These are phyloP conservation scores for Calephelis nemesis DNA, from an alignment of 1,140 invertebrate species.

Conservation along the genomic window DNA sequence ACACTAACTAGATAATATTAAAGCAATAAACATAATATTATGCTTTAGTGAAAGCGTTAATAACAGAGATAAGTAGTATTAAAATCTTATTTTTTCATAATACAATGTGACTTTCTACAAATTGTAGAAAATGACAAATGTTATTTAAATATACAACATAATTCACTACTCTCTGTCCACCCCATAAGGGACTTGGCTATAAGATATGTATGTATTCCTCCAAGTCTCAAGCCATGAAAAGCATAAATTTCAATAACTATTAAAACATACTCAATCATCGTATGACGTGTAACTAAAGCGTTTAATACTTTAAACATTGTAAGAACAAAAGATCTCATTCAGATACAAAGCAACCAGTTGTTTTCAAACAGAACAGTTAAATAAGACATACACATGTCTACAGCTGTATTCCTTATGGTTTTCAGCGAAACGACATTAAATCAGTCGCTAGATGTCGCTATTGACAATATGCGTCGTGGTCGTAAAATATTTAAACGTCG, in stretches of 20 bases:
- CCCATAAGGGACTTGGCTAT: too few relatives aligned
- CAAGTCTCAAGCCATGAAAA: too few relatives aligned
- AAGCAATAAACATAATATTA: too few relatives aligned
- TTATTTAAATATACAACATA: too few relatives aligned
- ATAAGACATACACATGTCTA: conserved; percentile 33
- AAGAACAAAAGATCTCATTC: neutral
- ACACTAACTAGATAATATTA: too few relatives aligned
- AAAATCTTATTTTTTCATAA: too few relatives aligned
- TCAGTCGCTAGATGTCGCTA: conserved; percentile 50
- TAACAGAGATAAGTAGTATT: too few relatives aligned
- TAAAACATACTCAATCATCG: neutral
- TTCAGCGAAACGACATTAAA: conserved; percentile 48
- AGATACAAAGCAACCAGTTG: conserved; percentile 1
- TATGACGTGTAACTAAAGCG: neutral
- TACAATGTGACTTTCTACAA: too few relatives aligned
- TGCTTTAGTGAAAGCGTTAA: too few relatives aligned
- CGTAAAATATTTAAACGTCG: conserved; percentile 63
- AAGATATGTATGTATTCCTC: too few relatives aligned
- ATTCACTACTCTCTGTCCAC: too few relatives aligned
- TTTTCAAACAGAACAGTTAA: conserved; percentile 28
- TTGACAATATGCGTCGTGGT: conserved; percentile 46
- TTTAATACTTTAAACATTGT: neutral
- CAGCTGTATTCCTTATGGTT: conserved; percentile 34
- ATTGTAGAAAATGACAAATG: too few relatives aligned
- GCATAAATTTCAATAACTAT: neutral